phyloP scores from a whole-genome alignment of 2,797 vertebrate species.

The Labeo calbasu region DNA sequence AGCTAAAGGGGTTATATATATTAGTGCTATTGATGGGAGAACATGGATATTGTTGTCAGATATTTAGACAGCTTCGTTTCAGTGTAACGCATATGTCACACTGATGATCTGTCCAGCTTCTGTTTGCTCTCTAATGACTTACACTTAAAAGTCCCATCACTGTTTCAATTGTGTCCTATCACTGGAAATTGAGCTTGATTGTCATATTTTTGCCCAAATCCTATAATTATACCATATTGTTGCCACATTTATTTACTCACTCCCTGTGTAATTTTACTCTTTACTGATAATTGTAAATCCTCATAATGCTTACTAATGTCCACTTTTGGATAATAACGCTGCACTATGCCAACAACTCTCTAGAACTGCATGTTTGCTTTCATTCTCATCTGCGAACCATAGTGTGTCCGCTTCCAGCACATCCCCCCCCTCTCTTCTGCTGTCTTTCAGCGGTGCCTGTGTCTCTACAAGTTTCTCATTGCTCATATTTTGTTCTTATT shows the following conservation, averaged over 20 bases:
- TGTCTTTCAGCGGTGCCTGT: constrained; percentile 30
- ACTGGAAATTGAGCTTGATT: constrained; percentile 21
- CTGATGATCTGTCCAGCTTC: constrained; percentile 19
- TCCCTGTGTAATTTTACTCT: constrained; percentile 28
- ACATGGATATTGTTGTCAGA: constrained; percentile 33
- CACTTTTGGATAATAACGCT: constrained; percentile 27
- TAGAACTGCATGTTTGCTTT: constrained; percentile 31
- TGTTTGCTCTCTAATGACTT: constrained; percentile 10
- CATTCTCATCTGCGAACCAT: constrained; percentile 1
- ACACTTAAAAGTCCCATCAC: constrained; percentile 25
- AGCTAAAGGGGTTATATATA: constrained; percentile 42
- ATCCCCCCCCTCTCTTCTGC: background rate
- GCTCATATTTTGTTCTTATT: constrained; percentile 51
- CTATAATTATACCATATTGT: constrained; percentile 39
- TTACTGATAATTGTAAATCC: constrained; percentile 33
- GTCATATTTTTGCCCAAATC: constrained; percentile 32
- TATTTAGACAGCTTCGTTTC: constrained; percentile 24
- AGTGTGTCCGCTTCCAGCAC: constrained; percentile 7
- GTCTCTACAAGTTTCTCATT: constrained; percentile 40
- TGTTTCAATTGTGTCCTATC: constrained; percentile 23
- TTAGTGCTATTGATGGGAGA: constrained; percentile 34
- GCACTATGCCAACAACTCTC: background rate
- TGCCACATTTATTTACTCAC: constrained; percentile 31
- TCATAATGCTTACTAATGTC: constrained; percentile 14
- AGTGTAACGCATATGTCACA: constrained; percentile 27